Evolutionary conservation across 2,888 invertebrate species (phyloP), one percentile per base, ranked within the genome.

Genomic region (Drosophila aldrichi): DNA sequence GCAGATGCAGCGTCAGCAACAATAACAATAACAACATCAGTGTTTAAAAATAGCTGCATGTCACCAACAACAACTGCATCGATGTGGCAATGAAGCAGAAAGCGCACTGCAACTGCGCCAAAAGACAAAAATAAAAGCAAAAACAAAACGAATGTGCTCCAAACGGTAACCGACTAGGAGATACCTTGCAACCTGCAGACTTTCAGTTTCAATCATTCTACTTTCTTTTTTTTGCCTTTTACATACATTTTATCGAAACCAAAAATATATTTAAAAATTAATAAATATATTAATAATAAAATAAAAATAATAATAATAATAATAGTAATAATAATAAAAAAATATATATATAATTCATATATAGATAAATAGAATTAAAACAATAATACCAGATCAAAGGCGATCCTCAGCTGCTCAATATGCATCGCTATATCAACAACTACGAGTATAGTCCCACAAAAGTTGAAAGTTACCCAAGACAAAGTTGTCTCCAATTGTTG

Each of bases 21-120:
- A 51, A 51, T 51, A 76, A 61, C 43, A 70, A 59, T 49, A 49
- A 49, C 52, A 78, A 63, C 43, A 70, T 52, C 57, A 58, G 41
- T 73, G 67, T 86, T 83, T 88, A 88, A 79, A 88, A 88, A 88
- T 88, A 88, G 88, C 81, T 72, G 51, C 79, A 81, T 84, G 85
- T 87, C 88, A 82, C 77, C 82, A 70, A 66, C 72, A 70, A 20
- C 57, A 73, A 29, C 55, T 58, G 66, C 69, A 75, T 75, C 81
- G 61, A 83, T 81, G 81, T 77, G 82, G 81, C 83, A 86, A 81
- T 86, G 82, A 85, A 70, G 81, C 81, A 77, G 64, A 83, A 77
- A 80, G 71, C 61, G 54, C 38, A 25, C 54, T 54, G 40, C 25
- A 54, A 58, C 48, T 41, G 32, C 22, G 52, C 63, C 64, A 54